Base-by-base conservation (phyloP, 2,888 invertebrate species). In the Napeogenes inachia region DNA sequence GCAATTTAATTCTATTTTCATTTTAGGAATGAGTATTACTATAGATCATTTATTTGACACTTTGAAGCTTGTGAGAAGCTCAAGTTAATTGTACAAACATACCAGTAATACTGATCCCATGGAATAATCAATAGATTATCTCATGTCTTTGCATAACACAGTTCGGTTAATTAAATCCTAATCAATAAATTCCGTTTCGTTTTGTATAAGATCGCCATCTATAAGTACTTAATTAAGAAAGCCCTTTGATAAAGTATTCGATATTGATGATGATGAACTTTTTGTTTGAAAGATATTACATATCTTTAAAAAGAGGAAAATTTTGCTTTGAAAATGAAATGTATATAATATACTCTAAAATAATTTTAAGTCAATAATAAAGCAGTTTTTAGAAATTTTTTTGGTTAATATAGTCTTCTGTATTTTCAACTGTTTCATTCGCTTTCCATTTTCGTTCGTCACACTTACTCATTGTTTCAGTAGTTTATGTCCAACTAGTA, bases 131-230 rank as follows among this genome's bases (percentile, higher is more conserved):
- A n/a, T 30, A 30, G 30, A 50, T 30, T 50, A 50, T 50, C 6
- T 30, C 50, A 30, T 47, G n/a, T 4, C 47, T 47, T 4, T n/a
- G 13, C 1, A 13, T n/a, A 13, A 6, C 30, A 50, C 30, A 50
- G 12, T 50, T 30, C 50, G 30, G 50, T 30, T 10, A 2, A 21
- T 21, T 21, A 21, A 21, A 21, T 21, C 21, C 21, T 12, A n/a
- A 30, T 50, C 50, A 50, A 50, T 30, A 5, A 30, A 30, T 30
- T 30, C 21, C 30, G 30, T 30, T 50, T 50, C 30, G 50, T 50
- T 50, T 50, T 50, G 30, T 50, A 50, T 50, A 10, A 30, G 50
- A 42, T 42, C 30, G 50, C 30, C 50, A 50, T 50, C 50, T 30
- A 30, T 50, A 12, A 50, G 50, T 50, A 50, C 21, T 50, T 50